phyloP scores from a whole-genome alignment of 2,113 vertebrate species.

The Pygoscelis adeliae region DNA sequence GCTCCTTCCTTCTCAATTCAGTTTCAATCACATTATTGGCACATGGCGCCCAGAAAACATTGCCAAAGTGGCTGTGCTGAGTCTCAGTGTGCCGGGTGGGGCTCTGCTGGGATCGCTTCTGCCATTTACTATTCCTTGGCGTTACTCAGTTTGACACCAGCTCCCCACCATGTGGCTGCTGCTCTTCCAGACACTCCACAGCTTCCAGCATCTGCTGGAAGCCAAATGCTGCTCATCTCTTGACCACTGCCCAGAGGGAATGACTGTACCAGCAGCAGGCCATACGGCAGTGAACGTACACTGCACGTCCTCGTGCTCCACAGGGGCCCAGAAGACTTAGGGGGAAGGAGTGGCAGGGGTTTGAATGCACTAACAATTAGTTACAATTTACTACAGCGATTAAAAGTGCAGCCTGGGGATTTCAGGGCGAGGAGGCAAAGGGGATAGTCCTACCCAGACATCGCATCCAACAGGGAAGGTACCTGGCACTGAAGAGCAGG shows the following conservation, averaged over 20 bases:
- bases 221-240: background rate
- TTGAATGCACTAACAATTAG: conserved; percentile 49
- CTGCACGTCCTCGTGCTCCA: background rate
- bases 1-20: conserved; percentile 17
- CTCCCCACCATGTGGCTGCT: background rate
- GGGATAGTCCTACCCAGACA: conserved; percentile 45
- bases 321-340: conserved; percentile 9
- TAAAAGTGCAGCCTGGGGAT: conserved; percentile 51
- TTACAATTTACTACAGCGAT: conserved; percentile 46
- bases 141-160: background rate
- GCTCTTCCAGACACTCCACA: background rate
- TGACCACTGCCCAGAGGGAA: conserved; percentile 13
- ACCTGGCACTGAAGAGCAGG: background rate
- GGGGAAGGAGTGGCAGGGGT: conserved; percentile 55
- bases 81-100: conserved; percentile 3
- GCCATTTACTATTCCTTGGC: background rate
- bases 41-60: background rate
- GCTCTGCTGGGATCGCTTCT: background rate
- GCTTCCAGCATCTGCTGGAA: background rate
- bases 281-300: fast-evolving
- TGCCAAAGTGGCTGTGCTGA: conserved; percentile 18
- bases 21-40: conserved; percentile 56
- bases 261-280: background rate
- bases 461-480: background rate
- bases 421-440: conserved; percentile 78